These are phyloP conservation scores for Phaethornis superciliosus DNA, from an alignment of 2,113 vertebrate genomes.

Conservation along the genomic window DNA sequence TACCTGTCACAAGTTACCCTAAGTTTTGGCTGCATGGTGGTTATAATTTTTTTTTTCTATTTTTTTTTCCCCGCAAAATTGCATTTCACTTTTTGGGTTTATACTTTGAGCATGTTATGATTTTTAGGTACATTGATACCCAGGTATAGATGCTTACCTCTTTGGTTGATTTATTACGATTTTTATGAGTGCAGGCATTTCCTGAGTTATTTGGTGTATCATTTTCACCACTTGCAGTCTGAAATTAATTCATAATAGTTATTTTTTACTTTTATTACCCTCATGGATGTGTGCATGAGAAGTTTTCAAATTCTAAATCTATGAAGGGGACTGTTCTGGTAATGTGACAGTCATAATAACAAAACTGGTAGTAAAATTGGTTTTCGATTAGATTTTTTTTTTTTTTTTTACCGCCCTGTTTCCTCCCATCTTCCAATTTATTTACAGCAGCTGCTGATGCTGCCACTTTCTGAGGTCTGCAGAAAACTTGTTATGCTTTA, in stretches of 20 bases:
- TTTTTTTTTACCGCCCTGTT: background rate
- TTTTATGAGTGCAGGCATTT: background rate
- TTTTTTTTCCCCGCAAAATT: background rate
- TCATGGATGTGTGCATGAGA: background rate
- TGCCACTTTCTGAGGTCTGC: background rate
- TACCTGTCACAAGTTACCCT: background rate
- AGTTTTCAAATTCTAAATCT: background rate
- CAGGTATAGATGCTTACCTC: background rate
- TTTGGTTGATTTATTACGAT: background rate
- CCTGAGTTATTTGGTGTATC: background rate
- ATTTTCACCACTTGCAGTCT: background rate
- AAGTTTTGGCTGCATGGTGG: background rate
- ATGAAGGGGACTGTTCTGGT: background rate
- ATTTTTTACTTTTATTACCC: background rate
- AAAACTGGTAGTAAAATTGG: background rate
- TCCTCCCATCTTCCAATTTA: background rate
- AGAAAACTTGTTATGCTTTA: background rate
- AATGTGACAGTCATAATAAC: background rate
- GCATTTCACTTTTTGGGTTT: background rate
- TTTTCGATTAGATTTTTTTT: background rate
- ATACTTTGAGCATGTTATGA: background rate
- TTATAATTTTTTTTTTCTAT: rapidly evolving
- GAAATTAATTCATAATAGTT: background rate
- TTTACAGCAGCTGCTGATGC: background rate
- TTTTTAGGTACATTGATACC: background rate